Evolutionary conservation across 2,797 vertebrate genomes (phyloP).

Genomic region (Salarias fasciatus): DNA sequence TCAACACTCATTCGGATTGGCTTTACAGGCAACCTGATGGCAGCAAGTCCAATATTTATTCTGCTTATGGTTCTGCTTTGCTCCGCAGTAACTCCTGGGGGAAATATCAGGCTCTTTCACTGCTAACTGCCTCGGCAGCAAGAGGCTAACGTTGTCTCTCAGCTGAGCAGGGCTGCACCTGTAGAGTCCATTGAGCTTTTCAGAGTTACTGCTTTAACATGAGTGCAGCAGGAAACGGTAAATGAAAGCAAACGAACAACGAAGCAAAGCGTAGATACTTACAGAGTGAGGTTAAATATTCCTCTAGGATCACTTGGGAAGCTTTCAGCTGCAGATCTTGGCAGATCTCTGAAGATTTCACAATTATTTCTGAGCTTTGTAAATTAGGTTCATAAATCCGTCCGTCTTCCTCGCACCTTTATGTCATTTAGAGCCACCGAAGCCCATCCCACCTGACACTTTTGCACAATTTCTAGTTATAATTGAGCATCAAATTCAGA

Average conservation of each 20-base stretch:
- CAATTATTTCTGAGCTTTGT: no score
- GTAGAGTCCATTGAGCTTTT: conserved; percentile 15
- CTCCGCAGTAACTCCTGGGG: conserved; percentile 18
- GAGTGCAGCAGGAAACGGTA: conserved; percentile 11
- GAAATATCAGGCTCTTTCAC: conserved; percentile 39
- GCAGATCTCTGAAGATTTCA: no score
- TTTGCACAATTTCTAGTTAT: no score
- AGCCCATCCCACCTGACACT: no score
- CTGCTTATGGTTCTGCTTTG: conserved; percentile 27
- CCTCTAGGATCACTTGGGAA: no score
- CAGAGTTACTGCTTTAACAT: conserved; percentile 20
- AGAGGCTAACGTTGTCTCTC: conserved; percentile 32
- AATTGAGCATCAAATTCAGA: no score
- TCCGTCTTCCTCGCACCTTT: no score
- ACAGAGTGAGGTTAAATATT: conserved; percentile 5
- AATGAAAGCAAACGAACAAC: conserved; percentile 10
- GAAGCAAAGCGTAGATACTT: conserved; percentile 4
- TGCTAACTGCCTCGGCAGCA: conserved; percentile 36
- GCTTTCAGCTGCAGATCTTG: no score
- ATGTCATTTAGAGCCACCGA: no score
- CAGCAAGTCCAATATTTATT: conserved; percentile 22
- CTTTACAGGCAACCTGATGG: conserved; percentile 2
- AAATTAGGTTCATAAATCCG: no score
- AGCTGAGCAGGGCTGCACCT: conserved; percentile 18
- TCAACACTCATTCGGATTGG: background rate